phyloP scores from a whole-genome alignment of 92 coral and sea anemone genomes.

The Muricea muricata region DNA sequence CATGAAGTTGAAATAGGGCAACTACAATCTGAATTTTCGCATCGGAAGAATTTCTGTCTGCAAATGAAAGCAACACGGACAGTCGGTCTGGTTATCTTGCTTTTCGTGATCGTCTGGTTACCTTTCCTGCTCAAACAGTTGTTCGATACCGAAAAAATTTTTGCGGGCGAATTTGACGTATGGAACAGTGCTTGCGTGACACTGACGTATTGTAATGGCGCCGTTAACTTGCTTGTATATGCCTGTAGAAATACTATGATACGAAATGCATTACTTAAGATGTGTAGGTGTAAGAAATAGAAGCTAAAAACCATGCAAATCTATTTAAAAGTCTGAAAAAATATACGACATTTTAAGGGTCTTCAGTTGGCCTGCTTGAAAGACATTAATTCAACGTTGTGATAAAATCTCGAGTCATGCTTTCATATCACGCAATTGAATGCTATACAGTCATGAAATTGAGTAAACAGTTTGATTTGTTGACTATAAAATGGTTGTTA shows the following conservation, averaged over 20 bases:
- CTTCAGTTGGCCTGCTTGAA: too few species aligned
- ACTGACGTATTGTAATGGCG: constrained; percentile 11
- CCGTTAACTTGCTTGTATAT: constrained; percentile 7
- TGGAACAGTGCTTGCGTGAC: background rate
- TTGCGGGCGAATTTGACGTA: background rate
- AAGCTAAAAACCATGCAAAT: background rate
- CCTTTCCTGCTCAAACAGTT: constrained; percentile 6
- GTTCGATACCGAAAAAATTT: background rate
- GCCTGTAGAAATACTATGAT: background rate
- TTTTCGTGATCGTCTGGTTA: constrained; percentile 15
- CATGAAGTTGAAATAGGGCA: background rate
- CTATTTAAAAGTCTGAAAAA: too few species aligned
- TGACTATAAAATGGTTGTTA: too few species aligned
- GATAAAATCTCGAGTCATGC: too few species aligned
- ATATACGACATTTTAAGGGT: too few species aligned
- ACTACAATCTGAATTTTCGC: background rate
- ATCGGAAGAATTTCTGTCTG: background rate
- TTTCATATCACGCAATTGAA: too few species aligned
- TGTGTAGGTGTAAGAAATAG: background rate
- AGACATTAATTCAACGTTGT: too few species aligned
- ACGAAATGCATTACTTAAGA: background rate
- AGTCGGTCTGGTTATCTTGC: background rate
- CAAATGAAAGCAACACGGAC: constrained; percentile 25
- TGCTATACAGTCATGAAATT: too few species aligned
- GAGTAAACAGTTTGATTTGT: too few species aligned